Conservation (phyloP, 2,113 vertebrate species). For the Bujurquina vittata region DNA sequence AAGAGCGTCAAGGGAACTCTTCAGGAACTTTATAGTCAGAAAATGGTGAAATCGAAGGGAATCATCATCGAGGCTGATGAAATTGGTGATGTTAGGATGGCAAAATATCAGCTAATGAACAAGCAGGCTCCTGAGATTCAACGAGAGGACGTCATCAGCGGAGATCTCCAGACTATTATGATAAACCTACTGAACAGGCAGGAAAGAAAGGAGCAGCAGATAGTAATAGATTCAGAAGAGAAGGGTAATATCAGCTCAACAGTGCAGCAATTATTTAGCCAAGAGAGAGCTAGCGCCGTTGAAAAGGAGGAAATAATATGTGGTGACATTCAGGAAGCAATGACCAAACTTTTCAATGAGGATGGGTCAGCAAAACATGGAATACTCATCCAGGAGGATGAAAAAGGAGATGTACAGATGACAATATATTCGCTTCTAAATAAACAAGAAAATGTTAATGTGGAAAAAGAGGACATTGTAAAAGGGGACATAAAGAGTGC, state of each 20-base stretch:
- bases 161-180: constrained; percentile 88
- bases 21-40: constrained; percentile 86
- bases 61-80: constrained; percentile 90
- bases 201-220: constrained; percentile 76
- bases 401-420: constrained; percentile 92
- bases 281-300: constrained; percentile 73
- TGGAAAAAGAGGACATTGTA: constrained; percentile 83
- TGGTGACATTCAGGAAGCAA: constrained; percentile 88
- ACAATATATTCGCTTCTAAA: constrained; percentile 92
- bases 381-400: constrained; percentile 91
- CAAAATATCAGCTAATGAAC: constrained; percentile 92
- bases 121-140: constrained; percentile 87
- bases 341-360: constrained; percentile 84
- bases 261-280: constrained; percentile 86
- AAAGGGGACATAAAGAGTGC: constrained; percentile 84
- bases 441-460: constrained; percentile 71
- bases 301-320: constrained; percentile 87
- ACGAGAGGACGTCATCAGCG: constrained; percentile 87
- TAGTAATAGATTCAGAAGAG: constrained; percentile 86
- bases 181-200: constrained; percentile 85
- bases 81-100: constrained; percentile 91
- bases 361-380: constrained; percentile 83
- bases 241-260: constrained; percentile 87
- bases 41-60: constrained; percentile 87
- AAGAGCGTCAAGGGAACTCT: constrained; percentile 91